phyloP scores from a whole-genome alignment of 2,797 vertebrate genomes.

The Acanthis flammea region DNA sequence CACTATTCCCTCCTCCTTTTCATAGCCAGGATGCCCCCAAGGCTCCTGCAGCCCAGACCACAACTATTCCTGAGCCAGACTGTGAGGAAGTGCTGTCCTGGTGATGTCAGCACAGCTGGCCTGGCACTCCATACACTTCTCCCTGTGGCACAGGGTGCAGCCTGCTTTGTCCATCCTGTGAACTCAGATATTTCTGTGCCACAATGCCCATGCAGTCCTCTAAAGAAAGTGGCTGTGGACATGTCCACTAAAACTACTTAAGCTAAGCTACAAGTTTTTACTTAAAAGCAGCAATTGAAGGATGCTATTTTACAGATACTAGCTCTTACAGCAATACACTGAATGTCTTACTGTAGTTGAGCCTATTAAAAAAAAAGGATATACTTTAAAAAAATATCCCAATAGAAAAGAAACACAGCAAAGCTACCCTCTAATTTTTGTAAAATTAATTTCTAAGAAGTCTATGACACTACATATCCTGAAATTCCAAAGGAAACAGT shows the following conservation, averaged over 20 bases:
- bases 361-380: neutral
- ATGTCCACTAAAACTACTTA: neutral
- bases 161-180: neutral
- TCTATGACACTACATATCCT: neutral
- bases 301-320: neutral
- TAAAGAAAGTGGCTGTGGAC: neutral
- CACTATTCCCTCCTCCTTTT: neutral
- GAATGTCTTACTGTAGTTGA: neutral
- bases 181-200: neutral
- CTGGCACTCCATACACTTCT: neutral
- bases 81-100: fast-evolving
- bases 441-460: neutral
- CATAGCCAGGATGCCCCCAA: neutral
- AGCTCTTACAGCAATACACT: neutral
- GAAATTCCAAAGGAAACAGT: neutral
- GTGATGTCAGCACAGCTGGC: neutral
- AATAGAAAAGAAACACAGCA: neutral
- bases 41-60: neutral
- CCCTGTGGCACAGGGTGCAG: neutral
- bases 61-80: neutral
- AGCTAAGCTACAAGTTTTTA: neutral
- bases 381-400: neutral
- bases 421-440: neutral
- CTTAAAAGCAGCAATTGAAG: neutral
- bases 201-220: neutral